Base-by-base conservation (phyloP, 2,113 vertebrate species). In the Panurus biarmicus region DNA sequence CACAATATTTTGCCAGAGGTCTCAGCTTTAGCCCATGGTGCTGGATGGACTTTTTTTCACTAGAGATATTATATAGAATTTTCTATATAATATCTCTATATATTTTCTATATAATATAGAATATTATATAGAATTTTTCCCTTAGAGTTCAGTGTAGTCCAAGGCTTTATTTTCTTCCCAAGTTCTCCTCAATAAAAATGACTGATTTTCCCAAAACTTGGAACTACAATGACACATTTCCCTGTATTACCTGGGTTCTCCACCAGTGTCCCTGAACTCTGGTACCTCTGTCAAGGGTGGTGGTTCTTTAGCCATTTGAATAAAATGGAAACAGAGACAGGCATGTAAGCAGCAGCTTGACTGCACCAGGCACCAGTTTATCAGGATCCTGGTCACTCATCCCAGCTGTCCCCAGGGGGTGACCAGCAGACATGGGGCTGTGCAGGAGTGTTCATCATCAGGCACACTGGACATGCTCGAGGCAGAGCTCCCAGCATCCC, bases 391-490 rank as follows among this genome's bases (percentile, higher is more conserved):
- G 7, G 48, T 85, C 4, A 3, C 29, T 26, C 21, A 35, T 20
- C 40, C 48, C 35, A 42, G 51, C 29, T 77, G 29, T 35, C 10
- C 33, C 51, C 35, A 12, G 12, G 8, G 24, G 12, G 14, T 82
- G 61, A 25, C 48, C 57, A 75, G 31, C 19, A 85, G 29, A 29
- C 14, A n/a, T 9, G n/a, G 12, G 47, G 23, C 35, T 64, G n/a
- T 51, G 60, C 47, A 36, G 36, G 11, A n/a, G 54, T 14, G 36
- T 19, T 93, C 36, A 25, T 29, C 42, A 33, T 17, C 53, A 71
- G 65, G 61, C 2, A 2, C 23, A 29, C 8, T 12, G 35, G 47
- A 17, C 10, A 25, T 14, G n/a, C 35, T 78, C 0, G 0, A 62
- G 56, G 33, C 24, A 91, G 42, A 78, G 23, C 24, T 56, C n/a